A percentile compares a stretch with the other conserved stretches of the same genome.
These are phyloP conservation scores for Himalopsyche anomala DNA, from an alignment of 2,888 invertebrate species.

Conservation along the genomic window DNA sequence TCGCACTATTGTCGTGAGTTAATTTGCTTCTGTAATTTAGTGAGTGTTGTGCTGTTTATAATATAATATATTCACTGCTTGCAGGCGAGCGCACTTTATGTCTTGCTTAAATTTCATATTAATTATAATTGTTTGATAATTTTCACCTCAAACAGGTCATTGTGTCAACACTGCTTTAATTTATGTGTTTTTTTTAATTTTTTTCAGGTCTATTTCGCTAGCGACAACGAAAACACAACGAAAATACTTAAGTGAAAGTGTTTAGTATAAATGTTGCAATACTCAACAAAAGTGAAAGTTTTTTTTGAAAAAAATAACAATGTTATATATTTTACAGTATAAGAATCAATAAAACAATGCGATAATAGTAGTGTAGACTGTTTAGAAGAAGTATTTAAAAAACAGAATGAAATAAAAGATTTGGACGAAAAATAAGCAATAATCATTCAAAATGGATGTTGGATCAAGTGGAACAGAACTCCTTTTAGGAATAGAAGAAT, in stretches of 20 bases:
- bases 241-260: neutral
- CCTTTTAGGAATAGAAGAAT: slow-evolving; percentile 60
- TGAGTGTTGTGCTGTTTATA: neutral
- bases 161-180: neutral
- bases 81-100: too few relatives aligned
- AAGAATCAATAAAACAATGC: neutral
- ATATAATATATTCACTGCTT: too few relatives aligned
- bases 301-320: neutral
- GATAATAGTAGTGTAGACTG: too few relatives aligned
- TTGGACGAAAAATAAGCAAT: neutral
- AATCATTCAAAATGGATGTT: slow-evolving; percentile 59
- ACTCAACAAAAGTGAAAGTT: neutral
- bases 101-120: too few relatives aligned
- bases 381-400: neutral
- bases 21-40: neutral
- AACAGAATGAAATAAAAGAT: neutral
- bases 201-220: neutral
- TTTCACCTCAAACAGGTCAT: neutral
- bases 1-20: neutral
- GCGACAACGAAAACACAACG: neutral
- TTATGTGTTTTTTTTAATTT: neutral
- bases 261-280: neutral
- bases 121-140: neutral
- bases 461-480: slow-evolving; percentile 60
- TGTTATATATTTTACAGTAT: slow-evolving; percentile 12